phyloP scores from a whole-genome alignment of 2,888 invertebrate genomes.

The Sylvicola cinctus region DNA sequence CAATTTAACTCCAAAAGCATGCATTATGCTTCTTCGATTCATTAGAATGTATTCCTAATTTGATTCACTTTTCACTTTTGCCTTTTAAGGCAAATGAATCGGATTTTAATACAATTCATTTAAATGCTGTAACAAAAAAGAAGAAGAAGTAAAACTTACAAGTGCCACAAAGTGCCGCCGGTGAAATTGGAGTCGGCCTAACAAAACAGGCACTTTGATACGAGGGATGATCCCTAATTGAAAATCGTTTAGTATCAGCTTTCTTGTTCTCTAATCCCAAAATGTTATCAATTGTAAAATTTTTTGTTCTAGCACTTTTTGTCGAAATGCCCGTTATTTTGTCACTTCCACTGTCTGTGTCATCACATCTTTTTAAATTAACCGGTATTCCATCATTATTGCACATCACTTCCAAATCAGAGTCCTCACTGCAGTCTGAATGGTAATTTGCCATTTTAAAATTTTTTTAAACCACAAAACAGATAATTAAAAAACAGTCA shows the following conservation, averaged over 20 bases:
- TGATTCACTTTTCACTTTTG: no score
- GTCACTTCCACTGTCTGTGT: not conserved
- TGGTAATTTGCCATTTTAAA: no score
- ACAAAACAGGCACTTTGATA: slow-evolving; percentile 4
- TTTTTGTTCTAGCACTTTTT: slow-evolving; percentile 8
- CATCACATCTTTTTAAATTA: slow-evolving; percentile 2
- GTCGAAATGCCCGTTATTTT: not conserved
- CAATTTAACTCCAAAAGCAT: no score
- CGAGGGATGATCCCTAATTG: no score
- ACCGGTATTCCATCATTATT: slow-evolving; percentile 2
- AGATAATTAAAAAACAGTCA: not conserved
- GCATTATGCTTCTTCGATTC: no score
- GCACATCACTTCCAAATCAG: not conserved
- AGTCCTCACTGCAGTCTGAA: slow-evolving; percentile 3
- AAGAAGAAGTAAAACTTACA: no score
- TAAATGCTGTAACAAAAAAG: no score
- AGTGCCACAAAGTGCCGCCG: slow-evolving; percentile 9
- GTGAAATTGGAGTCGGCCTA: slow-evolving; percentile 9
- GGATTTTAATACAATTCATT: no score
- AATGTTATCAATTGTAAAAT: slow-evolving; percentile 16
- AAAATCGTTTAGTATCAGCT: slow-evolving; percentile 1
- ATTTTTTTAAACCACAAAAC: no score
- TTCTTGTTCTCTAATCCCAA: slow-evolving; percentile 11
- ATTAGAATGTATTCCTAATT: no score
- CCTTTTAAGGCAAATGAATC: no score